These are phyloP conservation scores for Sycophila texana DNA, from an alignment of 2,888 invertebrate genomes.

Conservation along the genomic window DNA sequence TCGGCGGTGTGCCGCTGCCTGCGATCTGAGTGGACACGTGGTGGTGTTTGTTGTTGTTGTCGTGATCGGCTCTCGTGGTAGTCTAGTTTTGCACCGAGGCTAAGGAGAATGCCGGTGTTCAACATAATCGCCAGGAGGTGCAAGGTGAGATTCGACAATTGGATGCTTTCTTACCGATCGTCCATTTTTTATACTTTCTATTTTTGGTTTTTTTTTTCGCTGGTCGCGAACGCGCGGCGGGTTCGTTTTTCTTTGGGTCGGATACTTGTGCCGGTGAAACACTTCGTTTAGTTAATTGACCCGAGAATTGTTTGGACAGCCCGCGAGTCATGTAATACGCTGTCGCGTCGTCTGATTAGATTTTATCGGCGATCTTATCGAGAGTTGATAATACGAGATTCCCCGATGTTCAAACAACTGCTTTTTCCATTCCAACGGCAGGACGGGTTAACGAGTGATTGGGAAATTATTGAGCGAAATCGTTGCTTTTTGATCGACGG, in stretches of 20 bases:
- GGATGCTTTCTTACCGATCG: too few species aligned
- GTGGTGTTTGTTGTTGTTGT: background rate
- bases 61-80: background rate
- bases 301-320: too few species aligned
- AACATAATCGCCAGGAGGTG: constrained; percentile 80
- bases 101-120: constrained; percentile 79
- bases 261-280: background rate
- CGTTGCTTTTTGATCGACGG: background rate
- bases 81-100: background rate
- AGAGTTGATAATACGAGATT: background rate
- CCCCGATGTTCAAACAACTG: background rate
- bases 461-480: too few species aligned
- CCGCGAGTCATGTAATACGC: background rate
- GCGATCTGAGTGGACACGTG: background rate
- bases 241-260: background rate
- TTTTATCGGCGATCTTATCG: background rate
- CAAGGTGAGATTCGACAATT: constrained; percentile 76
- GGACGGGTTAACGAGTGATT: too few species aligned
- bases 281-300: too few species aligned
- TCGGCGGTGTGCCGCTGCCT: background rate
- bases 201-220: background rate
- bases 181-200: background rate
- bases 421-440: too few species aligned
- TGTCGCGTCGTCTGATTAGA: background rate
- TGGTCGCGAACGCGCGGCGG: background rate